phyloP scores from a whole-genome alignment of 2,113 vertebrate species.

The Microcebus jonahi region DNA sequence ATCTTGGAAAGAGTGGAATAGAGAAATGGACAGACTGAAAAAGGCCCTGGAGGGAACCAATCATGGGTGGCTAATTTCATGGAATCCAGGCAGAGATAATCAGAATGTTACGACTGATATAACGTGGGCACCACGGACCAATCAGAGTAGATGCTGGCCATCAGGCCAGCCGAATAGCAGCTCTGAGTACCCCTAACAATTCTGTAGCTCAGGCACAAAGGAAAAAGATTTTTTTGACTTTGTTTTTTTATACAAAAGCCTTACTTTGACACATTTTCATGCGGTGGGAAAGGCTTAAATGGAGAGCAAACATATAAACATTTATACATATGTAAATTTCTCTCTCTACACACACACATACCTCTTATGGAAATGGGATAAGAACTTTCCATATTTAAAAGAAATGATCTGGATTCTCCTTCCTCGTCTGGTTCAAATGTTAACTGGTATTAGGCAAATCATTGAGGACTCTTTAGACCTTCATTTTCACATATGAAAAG shows the following conservation, averaged over 20 bases:
- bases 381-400: neutral
- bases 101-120: neutral
- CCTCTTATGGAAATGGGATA: neutral
- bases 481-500: neutral
- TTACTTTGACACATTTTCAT: neutral
- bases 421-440: neutral
- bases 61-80: neutral
- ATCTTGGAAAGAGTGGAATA: neutral
- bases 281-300: neutral
- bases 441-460: neutral
- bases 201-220: neutral
- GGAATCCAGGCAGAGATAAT: neutral
- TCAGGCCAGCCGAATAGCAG: fast-evolving
- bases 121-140: fast-evolving
- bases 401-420: neutral
- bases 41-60: neutral
- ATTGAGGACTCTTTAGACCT: neutral
- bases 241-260: neutral
- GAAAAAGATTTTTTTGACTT: neutral
- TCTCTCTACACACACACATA: neutral
- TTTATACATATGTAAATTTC: neutral
- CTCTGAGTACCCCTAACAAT: neutral
- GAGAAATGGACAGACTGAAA: neutral
- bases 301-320: neutral
- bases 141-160: too few species aligned